Conservation (phyloP, 2,113 vertebrate genomes). For the Mormyrus lacerda region DNA sequence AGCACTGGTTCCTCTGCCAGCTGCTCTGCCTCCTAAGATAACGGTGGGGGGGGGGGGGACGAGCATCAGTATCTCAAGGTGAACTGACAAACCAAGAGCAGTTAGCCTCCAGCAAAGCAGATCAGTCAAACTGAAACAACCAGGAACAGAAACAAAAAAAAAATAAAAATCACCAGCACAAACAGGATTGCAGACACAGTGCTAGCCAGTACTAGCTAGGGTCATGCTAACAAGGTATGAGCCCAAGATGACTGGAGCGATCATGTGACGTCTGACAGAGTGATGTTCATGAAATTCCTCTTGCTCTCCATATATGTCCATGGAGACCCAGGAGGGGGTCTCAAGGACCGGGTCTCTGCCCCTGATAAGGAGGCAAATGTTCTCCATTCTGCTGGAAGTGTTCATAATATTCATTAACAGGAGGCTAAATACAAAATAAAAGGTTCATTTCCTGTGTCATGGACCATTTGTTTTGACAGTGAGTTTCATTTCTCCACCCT, state of each 20-base stretch:
- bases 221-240: neutral
- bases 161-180: neutral
- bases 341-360: neutral
- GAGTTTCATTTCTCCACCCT: neutral
- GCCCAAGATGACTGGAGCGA: neutral
- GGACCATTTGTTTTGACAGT: neutral
- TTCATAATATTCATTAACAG: neutral
- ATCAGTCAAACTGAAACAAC: neutral
- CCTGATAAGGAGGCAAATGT: neutral
- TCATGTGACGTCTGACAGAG: neutral
- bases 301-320: neutral
- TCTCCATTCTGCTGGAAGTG: neutral
- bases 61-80: constrained; percentile 49
- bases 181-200: neutral
- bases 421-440: neutral
- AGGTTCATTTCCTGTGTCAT: neutral
- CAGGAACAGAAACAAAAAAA: neutral
- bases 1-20: neutral
- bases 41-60: neutral
- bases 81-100: constrained; percentile 29
- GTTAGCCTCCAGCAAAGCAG: neutral
- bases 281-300: neutral
- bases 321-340: neutral
- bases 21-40: neutral
- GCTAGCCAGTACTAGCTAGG: neutral